Conservation (phyloP, 2,113 vertebrate genomes). For the Lophochroa leadbeateri region DNA sequence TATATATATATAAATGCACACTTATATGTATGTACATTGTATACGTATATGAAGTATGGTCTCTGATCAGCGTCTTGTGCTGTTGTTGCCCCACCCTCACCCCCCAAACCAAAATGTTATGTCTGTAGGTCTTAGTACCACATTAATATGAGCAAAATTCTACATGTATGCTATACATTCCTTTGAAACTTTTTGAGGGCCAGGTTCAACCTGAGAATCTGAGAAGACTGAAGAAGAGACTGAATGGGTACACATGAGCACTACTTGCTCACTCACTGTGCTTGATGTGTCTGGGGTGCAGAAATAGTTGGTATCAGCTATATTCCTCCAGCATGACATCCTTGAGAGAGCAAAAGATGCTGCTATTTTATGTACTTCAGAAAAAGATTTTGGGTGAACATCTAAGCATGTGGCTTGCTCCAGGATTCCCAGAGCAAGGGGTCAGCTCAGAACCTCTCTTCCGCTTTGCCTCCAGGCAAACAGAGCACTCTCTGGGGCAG, state of each 20-base stretch:
- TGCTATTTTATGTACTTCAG: background rate
- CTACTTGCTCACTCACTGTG: background rate
- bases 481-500: background rate
- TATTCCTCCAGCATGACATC: background rate
- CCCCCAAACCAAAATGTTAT: background rate
- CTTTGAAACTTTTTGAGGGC: background rate
- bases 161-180: background rate
- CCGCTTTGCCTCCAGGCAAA: background rate
- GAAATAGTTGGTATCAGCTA: background rate
- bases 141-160: background rate
- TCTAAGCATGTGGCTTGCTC: background rate
- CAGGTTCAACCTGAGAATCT: background rate
- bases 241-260: accelerated
- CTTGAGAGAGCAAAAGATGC: background rate
- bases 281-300: background rate
- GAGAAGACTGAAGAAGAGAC: background rate
- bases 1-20: background rate
- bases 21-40: no score
- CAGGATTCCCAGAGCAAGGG: background rate
- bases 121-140: background rate
- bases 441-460: background rate
- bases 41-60: background rate
- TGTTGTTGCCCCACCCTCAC: accelerated
- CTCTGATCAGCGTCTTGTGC: background rate
- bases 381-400: background rate